Conservation (phyloP, 2,888 invertebrate genomes). For the Ceriagrion tenellum region DNA sequence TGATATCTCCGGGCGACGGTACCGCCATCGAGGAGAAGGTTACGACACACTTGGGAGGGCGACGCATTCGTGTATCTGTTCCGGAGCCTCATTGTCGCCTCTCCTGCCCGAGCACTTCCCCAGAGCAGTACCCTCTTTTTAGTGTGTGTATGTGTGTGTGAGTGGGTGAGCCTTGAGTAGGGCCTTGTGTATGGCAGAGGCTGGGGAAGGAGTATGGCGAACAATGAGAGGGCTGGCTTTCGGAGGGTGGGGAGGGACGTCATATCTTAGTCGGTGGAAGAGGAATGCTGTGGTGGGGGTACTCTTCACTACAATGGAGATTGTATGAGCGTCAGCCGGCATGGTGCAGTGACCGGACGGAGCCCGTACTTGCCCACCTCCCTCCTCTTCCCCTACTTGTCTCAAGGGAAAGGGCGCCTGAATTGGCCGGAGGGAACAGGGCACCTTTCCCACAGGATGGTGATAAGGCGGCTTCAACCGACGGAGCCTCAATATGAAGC, state of each 20-base stretch:
- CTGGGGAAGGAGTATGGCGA: not conserved
- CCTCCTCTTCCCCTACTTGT: not conserved
- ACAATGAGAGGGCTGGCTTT: not conserved
- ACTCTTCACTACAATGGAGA: not conserved
- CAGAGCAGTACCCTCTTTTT: not conserved
- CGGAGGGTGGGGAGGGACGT: not conserved
- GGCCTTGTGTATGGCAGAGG: not conserved
- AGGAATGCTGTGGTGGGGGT: not conserved
- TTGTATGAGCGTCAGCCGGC: not conserved
- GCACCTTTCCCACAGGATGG: no score
- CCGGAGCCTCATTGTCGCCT: not conserved
- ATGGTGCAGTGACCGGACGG: not conserved
- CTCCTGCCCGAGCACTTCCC: not conserved
- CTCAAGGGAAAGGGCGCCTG: no score
- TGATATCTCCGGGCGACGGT: not conserved
- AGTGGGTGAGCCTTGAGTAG: not conserved
- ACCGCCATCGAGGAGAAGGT: not conserved
- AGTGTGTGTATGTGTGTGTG: no score
- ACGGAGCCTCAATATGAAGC: no score
- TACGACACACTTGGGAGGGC: not conserved
- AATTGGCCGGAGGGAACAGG: no score
- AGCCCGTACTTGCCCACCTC: not conserved
- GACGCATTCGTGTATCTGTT: not conserved
- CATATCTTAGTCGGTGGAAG: not conserved
- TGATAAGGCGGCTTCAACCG: no score